Base-by-base conservation (phyloP, 2,113 vertebrate species). In the Emydura subglobosa region DNA sequence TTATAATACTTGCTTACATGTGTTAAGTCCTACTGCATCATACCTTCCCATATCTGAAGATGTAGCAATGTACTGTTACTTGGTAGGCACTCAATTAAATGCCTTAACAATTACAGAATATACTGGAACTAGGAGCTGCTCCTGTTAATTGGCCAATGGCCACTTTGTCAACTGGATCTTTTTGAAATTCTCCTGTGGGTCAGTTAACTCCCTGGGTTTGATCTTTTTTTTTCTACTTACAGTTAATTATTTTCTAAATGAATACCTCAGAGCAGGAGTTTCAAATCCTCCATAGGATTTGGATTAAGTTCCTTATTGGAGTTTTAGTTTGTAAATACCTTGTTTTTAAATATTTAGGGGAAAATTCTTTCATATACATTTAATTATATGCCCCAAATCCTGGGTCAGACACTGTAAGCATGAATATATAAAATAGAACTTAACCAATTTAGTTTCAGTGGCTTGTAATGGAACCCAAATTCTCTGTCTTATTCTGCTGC, bases 231-330 rank as follows among this genome's bases (percentile, higher is more conserved):
- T 24, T 4, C 19, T 10, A 3, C 4, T 29, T 16, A 34, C 7
- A 44, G 79, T 54, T 92, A 83, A 25, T 44, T 87, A 19, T 78
- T 87, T 87, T 94, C 86, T 51, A 91, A 92, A 90, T 55, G 7
- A 85, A 5, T 29, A 51, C 29, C 47, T 87, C 79, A 83, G 87
- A 94, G 93, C 90, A 94, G 57, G 95, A 93, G 78, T 91, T 76
- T n/a, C 94, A 55, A 88, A 13, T 65, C 85, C 86, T 91, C 11
- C 90, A 44, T 76, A 76, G 39, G 74, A 78, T 78, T 78, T 78
- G 82, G 79, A 87, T 89, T 94, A 79, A 65, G 57, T 88, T 29
- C 25, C 88, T 79, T 89, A 61, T 55, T 87, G 78, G 42, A 95
- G 59, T 93, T 95, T 86, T 86, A 94, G 31, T 57, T 87, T 65